A percentile compares a stretch with the other conserved stretches of the same genome.
Evolutionary conservation across 2,797 vertebrate species (phyloP).

Genomic region (Sciaenops ocellatus): DNA sequence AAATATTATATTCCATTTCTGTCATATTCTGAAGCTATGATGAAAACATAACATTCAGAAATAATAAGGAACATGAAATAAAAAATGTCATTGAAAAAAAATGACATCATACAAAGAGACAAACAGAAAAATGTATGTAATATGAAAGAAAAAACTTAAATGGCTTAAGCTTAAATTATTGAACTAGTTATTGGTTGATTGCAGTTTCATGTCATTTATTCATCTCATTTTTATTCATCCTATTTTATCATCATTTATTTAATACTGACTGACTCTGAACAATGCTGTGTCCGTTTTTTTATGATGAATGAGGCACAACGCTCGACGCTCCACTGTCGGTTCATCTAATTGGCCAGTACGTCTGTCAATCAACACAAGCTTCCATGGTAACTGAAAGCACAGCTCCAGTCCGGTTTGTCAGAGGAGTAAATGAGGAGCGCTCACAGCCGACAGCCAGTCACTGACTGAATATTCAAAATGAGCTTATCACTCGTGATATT

Average conservation of each 20-base stretch:
- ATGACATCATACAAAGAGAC: too few species aligned
- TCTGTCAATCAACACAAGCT: constrained; percentile 72
- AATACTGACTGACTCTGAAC: too few species aligned
- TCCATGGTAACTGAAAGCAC: constrained; percentile 65
- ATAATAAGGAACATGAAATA: too few species aligned
- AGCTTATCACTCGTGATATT: not conserved
- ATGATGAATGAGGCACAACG: not conserved
- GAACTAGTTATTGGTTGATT: not conserved
- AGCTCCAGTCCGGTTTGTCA: constrained; percentile 25
- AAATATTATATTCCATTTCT: too few species aligned
- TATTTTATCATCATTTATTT: not conserved
- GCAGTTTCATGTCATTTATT: not conserved
- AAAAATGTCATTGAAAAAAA: too few species aligned
- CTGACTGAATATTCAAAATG: not conserved
- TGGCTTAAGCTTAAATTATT: too few species aligned
- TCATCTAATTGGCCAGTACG: constrained; percentile 38
- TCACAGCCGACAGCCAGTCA: not conserved
- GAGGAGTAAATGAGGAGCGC: not conserved
- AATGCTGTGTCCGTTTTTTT: not conserved
- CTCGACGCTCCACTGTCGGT: not conserved
- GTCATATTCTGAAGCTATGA: too few species aligned
- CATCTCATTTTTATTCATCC: not conserved
- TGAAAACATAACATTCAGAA: too few species aligned
- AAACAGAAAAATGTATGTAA: too few species aligned
- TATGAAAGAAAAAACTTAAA: too few species aligned